Evolutionary conservation across 2,797 vertebrate species (phyloP).

Genomic region (Myoxocephalus aenaeus): DNA sequence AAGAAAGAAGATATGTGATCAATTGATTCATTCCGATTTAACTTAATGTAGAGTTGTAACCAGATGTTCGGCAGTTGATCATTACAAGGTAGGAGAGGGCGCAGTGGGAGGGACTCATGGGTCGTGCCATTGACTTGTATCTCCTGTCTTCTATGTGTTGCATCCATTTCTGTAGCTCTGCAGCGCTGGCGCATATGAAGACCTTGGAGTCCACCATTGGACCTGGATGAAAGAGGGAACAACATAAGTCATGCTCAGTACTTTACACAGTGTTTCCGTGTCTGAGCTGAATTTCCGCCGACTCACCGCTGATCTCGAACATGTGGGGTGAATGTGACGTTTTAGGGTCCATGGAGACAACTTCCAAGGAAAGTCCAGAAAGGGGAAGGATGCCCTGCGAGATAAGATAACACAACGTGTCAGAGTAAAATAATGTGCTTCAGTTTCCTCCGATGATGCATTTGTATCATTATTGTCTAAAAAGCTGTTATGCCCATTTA

Average conservation of each 20-base stretch:
- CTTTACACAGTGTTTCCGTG: background rate
- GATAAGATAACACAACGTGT: conserved; percentile 13
- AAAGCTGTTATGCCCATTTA: background rate
- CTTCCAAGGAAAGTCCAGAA: conserved; percentile 82
- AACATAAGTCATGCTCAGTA: background rate
- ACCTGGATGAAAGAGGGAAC: conserved; percentile 70
- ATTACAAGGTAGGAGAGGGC: conserved; percentile 83
- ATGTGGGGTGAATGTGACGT: conserved; percentile 61
- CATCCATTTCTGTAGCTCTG: conserved; percentile 81
- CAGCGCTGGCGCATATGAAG: conserved; percentile 78
- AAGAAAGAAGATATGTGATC: background rate
- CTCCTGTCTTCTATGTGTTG: conserved; percentile 80
- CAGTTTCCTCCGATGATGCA: background rate
- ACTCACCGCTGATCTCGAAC: conserved; percentile 88
- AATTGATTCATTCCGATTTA: background rate
- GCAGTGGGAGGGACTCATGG: conserved; percentile 78
- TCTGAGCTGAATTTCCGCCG: conserved; percentile 21
- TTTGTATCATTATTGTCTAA: background rate
- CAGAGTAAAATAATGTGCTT: conserved; percentile 6
- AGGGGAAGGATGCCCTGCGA: conserved; percentile 88
- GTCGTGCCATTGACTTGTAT: conserved; percentile 72
- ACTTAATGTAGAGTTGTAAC: background rate
- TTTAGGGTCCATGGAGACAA: conserved; percentile 59
- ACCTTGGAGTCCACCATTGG: conserved; percentile 85
- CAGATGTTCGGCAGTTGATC: conserved; percentile 2